Evolutionary conservation across 2,888 invertebrate genomes (phyloP), one percentile per base, ranked within the genome.

Genomic region (Tinea trinotella): DNA sequence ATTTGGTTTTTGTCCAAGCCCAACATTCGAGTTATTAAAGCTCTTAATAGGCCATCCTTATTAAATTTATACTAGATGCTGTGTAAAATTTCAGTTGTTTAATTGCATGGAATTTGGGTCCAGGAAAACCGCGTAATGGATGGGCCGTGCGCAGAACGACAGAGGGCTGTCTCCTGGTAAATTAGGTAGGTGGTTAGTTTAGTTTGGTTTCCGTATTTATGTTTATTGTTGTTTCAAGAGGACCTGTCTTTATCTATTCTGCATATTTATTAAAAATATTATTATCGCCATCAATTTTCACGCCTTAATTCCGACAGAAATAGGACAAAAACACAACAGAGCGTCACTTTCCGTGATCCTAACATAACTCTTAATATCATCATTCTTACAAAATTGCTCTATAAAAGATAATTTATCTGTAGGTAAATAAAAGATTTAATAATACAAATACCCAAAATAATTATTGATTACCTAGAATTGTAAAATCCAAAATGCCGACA

Each of bases 41-140:
- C 70, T 72, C 72, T 68, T 71, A 81, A 82, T 78, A 65, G 77
- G 67, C 82, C 74, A 80, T 82, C 74, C 74, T 79, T 82, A 80
- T 82, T 78, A 81, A 79, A 83, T 82, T 80, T 82, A 82, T 79
- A 77, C 79, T 70, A 75, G 76, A 73, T 64, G 71, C 74, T 71
- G 79, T 79, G 50, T 79, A 81, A 81, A 78, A 78, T 82, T 80
- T 80, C 78, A 79, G 76, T 76, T 75, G 82, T 82, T 83, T 81
- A 83, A 84, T 82, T 82, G 74, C 74, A 69, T 66, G 71, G 72
- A 79, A 79, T 80, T 81, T 71, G 71, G 74, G 76, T 67, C 68
- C 70, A 64, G 74, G 73, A 68, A 59, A 67, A 72, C 76, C 80
- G 68, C 70, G 67, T 77, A 79, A 73, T 70, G 71, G 63, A 61